Evolutionary conservation across 2,797 vertebrate genomes (phyloP), one percentile per base, ranked within the genome.

Genomic region (Falco concolor): DNA sequence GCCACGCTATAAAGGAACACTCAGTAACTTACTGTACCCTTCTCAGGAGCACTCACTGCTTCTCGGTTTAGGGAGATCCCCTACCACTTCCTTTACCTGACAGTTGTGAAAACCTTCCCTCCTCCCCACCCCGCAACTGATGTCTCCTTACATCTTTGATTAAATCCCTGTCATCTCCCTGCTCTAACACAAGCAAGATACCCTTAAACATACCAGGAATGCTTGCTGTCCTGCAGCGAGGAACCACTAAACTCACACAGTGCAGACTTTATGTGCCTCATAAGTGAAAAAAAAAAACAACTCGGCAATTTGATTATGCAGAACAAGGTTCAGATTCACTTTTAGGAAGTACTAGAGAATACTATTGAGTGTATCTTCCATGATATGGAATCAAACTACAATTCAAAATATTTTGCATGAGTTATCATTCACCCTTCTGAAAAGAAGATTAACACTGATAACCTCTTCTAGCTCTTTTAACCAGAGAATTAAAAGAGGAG

Each of bases 371-470:
- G n/a, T n/a, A n/a, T n/a, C n/a, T n/a, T 83, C 69, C 47, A 38
- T 2, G 1, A 73, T 23, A 52, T 0, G 0, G 13, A 40, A 44
- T 69, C 61, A 77, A 34, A 42, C 7, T 21, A 25, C 14, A 76
- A 23, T 53, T 80, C 8, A 70, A 90, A 95, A 44, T 53, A 86
- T 13, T 92, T 34, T 69, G 30, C 10, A 25, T 28, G 10, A 75
- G 23, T 38, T 75, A 56, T 8, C 53, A 50, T 20, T 79, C 56
- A 74, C 19, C 24, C 70, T 77, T 50, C 45, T 50, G 27, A 40
- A 76, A 45, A 60, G 45, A 36, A 45, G 0, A 54, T 21, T 19
- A 85, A 73, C 11, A 34, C 30, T 19, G 36, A 6, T 90, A 77
- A 74, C 14, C 47, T 11, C 27, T 54, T 70, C 44, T 59, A 84